A percentile compares a stretch with the other conserved stretches of the same genome.
phyloP scores from a whole-genome alignment of 2,888 invertebrate species.

The Eupsilia transversa region DNA sequence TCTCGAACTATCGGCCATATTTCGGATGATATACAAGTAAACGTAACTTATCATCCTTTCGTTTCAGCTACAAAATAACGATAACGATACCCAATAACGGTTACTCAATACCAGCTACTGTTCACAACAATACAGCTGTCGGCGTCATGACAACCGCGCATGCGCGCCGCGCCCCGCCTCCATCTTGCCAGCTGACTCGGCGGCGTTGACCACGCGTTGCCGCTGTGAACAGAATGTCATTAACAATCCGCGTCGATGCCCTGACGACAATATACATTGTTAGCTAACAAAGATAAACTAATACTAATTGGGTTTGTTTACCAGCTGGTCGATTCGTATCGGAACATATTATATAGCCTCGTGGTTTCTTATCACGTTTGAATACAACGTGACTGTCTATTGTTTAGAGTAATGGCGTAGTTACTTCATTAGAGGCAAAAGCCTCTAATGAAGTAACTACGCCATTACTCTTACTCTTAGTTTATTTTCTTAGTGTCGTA shows the following conservation, averaged over 20 bases:
- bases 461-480: too few species aligned
- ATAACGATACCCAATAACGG: slow-evolving; percentile 18
- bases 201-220: slow-evolving; percentile 65
- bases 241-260: slow-evolving; percentile 27
- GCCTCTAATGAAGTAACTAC: too few species aligned
- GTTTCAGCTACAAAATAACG: slow-evolving; percentile 13
- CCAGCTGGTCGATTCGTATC: slow-evolving; percentile 13
- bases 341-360: slow-evolving; percentile 28
- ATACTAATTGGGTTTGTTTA: slow-evolving; percentile 42
- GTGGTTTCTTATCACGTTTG: slow-evolving; percentile 66
- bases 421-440: slow-evolving; percentile 22
- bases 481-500: slow-evolving; percentile 19
- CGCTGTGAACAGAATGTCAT: slow-evolving; percentile 26
- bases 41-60: not conserved
- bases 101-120: slow-evolving; percentile 25
- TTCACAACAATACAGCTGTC: slow-evolving; percentile 68
- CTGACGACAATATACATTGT: slow-evolving; percentile 16
- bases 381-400: slow-evolving; percentile 65
- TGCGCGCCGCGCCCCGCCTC: slow-evolving; percentile 68
- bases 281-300: slow-evolving; percentile 55
- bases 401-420: slow-evolving; percentile 46
- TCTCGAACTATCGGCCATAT: too few species aligned
- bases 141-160: slow-evolving; percentile 82
- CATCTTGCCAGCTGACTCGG: slow-evolving; percentile 66
- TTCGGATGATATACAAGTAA: not conserved